Evolutionary conservation across 2,113 vertebrate species (phyloP).

Genomic region (Leptobrachium leishanense): DNA sequence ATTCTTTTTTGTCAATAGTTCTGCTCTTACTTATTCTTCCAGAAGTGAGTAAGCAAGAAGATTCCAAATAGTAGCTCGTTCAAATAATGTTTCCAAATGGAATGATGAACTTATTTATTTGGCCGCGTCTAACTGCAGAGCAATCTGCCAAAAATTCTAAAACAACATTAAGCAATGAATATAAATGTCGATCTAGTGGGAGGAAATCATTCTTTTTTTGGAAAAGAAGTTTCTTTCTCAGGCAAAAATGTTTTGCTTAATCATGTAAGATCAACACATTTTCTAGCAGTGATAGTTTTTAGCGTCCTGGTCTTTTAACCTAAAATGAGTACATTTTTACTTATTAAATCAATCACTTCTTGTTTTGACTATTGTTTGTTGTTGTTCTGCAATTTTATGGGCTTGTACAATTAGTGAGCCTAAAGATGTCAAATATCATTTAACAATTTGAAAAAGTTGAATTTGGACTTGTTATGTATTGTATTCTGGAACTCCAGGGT

Average conservation of each 20-base stretch:
- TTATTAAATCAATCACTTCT: too few species aligned
- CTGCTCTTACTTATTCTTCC: too few species aligned
- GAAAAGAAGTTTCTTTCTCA: conserved; percentile 33
- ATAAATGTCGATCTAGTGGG: conserved; percentile 44
- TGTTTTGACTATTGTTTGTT: too few species aligned
- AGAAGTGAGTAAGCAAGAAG: not conserved
- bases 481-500: too few species aligned
- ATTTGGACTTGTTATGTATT: too few species aligned
- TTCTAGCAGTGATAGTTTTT: conserved; percentile 38
- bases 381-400: too few species aligned
- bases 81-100: conserved; percentile 45
- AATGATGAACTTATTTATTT: conserved; percentile 44
- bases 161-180: conserved; percentile 47
- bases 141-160: conserved; percentile 38
- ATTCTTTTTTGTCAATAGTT: too few species aligned
- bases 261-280: conserved; percentile 42
- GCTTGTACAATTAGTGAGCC: too few species aligned
- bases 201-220: conserved; percentile 29
- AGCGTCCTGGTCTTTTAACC: not conserved
- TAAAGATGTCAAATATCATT: too few species aligned
- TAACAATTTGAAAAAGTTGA: too few species aligned
- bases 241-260: conserved; percentile 49
- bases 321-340: too few species aligned
- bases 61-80: conserved; percentile 44
- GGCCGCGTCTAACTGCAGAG: conserved; percentile 17